Conservation (phyloP, 2,797 vertebrate species). For the Danio kyathit region DNA sequence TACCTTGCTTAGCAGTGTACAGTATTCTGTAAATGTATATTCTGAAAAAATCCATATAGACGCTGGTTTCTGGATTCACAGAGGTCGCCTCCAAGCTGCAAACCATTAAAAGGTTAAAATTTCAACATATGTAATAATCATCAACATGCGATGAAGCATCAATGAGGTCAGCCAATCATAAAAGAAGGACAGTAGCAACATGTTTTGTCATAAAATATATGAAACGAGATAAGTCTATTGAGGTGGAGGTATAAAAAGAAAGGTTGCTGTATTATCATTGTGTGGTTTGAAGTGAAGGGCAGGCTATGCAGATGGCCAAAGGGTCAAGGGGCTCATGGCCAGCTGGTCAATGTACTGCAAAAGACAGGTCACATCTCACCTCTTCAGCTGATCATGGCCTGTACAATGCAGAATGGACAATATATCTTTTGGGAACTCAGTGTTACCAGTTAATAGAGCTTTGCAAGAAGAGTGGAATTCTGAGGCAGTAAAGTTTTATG, state of each 20-base stretch:
- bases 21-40: too few species aligned
- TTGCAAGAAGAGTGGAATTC: background rate
- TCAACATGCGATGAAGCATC: too few species aligned
- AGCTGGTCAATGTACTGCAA: conserved; percentile 10
- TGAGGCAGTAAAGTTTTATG: background rate
- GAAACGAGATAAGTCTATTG: background rate
- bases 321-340: conserved; percentile 1
- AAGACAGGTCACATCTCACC: background rate
- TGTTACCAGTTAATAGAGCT: background rate
- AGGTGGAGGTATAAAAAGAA: conserved; percentile 14
- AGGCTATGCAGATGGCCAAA: conserved; percentile 9
- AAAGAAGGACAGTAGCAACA: background rate
- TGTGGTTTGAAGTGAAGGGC: conserved; percentile 1
- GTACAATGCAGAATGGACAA: background rate
- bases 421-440: background rate
- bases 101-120: too few species aligned
- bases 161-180: background rate
- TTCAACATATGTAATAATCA: too few species aligned
- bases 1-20: too few species aligned
- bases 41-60: too few species aligned
- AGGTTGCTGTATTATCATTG: background rate
- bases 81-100: too few species aligned
- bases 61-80: too few species aligned
- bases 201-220: conserved; percentile 3
- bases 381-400: background rate